Evolutionary conservation across 2,888 invertebrate species (phyloP).

Genomic region (Rhamnusium bicolor): DNA sequence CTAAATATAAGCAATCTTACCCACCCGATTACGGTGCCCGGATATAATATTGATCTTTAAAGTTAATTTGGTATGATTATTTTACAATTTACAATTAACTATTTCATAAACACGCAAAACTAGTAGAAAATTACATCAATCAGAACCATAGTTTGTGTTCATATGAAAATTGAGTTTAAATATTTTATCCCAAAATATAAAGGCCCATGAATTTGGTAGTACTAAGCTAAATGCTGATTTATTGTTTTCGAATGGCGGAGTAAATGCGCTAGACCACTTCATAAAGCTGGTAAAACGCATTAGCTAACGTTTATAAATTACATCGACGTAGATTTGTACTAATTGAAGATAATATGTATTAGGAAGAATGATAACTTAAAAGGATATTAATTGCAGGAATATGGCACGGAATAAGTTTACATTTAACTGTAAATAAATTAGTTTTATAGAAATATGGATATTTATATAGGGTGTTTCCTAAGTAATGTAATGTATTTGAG

Average conservation of each 20-base stretch:
- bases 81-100: neutral
- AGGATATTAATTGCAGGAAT: neutral
- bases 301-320: slow-evolving; percentile 12
- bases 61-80: too few relatives aligned
- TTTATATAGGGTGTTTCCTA: too few relatives aligned
- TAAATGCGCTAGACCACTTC: neutral
- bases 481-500: too few relatives aligned
- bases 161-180: neutral
- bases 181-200: slow-evolving; percentile 1
- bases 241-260: neutral
- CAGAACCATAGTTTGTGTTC: neutral
- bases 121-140: neutral
- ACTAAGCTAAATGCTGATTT: slow-evolving; percentile 2
- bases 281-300: neutral
- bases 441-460: neutral
- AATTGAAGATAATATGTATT: slow-evolving; percentile 15
- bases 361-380: too few relatives aligned
- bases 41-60: too few relatives aligned
- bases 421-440: neutral
- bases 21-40: too few relatives aligned
- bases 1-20: too few relatives aligned
- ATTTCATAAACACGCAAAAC: neutral
- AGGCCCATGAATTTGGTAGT: neutral
- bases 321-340: slow-evolving; percentile 13
- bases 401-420: neutral